Evolutionary conservation across 2,113 vertebrate genomes (phyloP), one percentile per base, ranked within the genome.

Genomic region (Dromaius novaehollandiae): DNA sequence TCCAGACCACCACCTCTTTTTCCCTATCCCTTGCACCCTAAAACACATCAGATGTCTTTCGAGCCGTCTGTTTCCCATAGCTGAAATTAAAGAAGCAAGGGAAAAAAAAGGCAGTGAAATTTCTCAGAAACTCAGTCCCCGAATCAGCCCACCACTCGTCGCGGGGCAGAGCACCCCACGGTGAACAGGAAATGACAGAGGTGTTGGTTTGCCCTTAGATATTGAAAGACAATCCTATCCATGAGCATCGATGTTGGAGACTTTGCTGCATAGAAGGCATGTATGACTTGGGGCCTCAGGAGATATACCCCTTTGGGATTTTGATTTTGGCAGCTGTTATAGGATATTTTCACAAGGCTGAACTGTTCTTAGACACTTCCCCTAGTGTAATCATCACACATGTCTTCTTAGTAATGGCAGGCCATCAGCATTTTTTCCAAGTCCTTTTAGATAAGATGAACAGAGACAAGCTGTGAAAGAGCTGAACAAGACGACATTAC

Each of bases 331-430:
- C 89, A 94, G 82, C 87, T 89, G 34, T 42, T 80, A 28, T 7
- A 81, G 81, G 83, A 24, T 64, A 8, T 81, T 92, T 63, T 97
- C 91, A 42, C 68, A 89, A 78, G 87, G 66, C 91, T 92, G 93
- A 89, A 71, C 81, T 80, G 87, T 64, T 93, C 71, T 70, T 79
- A 58, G 32, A 53, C 89, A 25, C 71, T 55, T 93, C 80, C 42
- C 86, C 46, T 79, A 21, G 44, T 50, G 74, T 71, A 66, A 14
- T 75, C 70, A 65, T 56, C 86, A 40, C 89, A 66, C 13, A 26
- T n/a, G 6, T 55, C 6, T 74, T 30, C 77, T 78, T 48, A 77
- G 92, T 19, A 82, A 28, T 44, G 89, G 78, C 82, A 95, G 82
- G 53, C 71, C 85, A 92, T 84, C 88, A 86, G 87, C 79, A 30